Conservation (phyloP, 2,113 vertebrate species). For the Cyprinodon brontotheroides region DNA sequence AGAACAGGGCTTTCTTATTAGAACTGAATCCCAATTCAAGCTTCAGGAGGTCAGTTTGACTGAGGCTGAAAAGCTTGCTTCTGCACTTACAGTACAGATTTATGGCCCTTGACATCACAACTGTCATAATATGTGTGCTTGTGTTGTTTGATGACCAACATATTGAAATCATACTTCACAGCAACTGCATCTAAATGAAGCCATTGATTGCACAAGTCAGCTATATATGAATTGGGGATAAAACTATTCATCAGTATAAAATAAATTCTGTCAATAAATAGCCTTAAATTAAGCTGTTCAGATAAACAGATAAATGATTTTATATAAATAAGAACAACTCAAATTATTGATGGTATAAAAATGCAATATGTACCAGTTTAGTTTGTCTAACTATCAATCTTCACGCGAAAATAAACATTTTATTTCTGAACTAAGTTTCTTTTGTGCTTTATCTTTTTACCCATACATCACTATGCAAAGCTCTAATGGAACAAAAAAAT, state of each 20-base stretch:
- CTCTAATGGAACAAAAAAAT: slow-evolving; percentile 66
- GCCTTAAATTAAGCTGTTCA: slow-evolving; percentile 38
- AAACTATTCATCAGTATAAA: slow-evolving; percentile 28
- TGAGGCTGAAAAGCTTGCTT: slow-evolving; percentile 57
- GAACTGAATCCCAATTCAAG: slow-evolving; percentile 63
- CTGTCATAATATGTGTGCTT: slow-evolving; percentile 38
- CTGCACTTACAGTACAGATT: slow-evolving; percentile 52
- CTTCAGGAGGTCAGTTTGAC: slow-evolving; percentile 67
- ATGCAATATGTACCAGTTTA: slow-evolving; percentile 53
- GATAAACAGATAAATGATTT: slow-evolving; percentile 31
- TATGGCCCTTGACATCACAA: slow-evolving; percentile 32
- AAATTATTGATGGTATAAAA: slow-evolving; percentile 60
- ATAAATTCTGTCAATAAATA: slow-evolving; percentile 34
- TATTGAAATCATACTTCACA: slow-evolving; percentile 46
- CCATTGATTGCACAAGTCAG: slow-evolving; percentile 60
- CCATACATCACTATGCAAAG: slow-evolving; percentile 48
- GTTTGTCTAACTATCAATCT: slow-evolving; percentile 52
- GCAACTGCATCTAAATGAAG: slow-evolving; percentile 45
- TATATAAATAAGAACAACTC: slow-evolving; percentile 35
- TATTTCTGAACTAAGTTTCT: slow-evolving; percentile 33
- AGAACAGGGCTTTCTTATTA: slow-evolving; percentile 70
- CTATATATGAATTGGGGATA: slow-evolving; percentile 35
- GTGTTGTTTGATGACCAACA: slow-evolving; percentile 29
- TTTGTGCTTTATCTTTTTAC: slow-evolving; percentile 60
- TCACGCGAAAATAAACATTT: slow-evolving; percentile 53